A percentile compares a stretch with the other conserved stretches of the same genome.
Evolutionary conservation across 2,888 invertebrate genomes (phyloP).

Genomic region (Leucozona laternaria): DNA sequence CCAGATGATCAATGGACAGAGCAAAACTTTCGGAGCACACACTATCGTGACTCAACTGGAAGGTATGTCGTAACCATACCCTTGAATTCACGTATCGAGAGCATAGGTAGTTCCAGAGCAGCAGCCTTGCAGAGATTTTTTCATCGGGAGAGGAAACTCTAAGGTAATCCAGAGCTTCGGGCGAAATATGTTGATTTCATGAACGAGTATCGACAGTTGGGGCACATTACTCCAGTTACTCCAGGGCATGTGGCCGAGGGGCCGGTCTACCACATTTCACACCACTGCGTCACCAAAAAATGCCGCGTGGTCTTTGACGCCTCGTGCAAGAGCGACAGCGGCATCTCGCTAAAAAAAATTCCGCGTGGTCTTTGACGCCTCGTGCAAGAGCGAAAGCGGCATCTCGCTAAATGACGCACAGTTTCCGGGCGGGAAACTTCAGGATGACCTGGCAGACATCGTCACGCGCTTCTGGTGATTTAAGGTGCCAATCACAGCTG

Average conservation of each 20-base stretch:
- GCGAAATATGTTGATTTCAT: neutral
- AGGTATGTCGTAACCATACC: slow-evolving; percentile 33
- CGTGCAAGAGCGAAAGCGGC: too few species aligned
- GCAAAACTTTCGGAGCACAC: slow-evolving; percentile 10
- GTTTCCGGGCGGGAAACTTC: too few species aligned
- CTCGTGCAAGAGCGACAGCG: neutral
- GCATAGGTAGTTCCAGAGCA: slow-evolving; percentile 7
- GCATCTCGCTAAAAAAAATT: too few species aligned
- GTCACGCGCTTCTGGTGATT: slow-evolving; percentile 3
- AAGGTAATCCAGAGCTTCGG: neutral
- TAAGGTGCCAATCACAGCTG: too few species aligned
- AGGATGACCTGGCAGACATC: too few species aligned
- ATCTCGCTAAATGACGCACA: too few species aligned
- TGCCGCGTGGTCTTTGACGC: too few species aligned
- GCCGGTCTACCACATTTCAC: slow-evolving; percentile 17
- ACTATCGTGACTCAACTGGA: slow-evolving; percentile 19
- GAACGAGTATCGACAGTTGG: neutral
- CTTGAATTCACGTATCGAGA: neutral
- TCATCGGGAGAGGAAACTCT: slow-evolving; percentile 9
- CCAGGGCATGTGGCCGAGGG: too few species aligned
- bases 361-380: too few species aligned
- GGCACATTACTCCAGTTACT: neutral
- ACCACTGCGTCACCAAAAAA: slow-evolving; percentile 29
- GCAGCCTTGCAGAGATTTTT: slow-evolving; percentile 24
- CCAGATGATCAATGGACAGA: slow-evolving; percentile 38